Evolutionary conservation across 2,888 invertebrate species (phyloP), one percentile per base, ranked within the genome.

Genomic region (Drosophila kanekoi): DNA sequence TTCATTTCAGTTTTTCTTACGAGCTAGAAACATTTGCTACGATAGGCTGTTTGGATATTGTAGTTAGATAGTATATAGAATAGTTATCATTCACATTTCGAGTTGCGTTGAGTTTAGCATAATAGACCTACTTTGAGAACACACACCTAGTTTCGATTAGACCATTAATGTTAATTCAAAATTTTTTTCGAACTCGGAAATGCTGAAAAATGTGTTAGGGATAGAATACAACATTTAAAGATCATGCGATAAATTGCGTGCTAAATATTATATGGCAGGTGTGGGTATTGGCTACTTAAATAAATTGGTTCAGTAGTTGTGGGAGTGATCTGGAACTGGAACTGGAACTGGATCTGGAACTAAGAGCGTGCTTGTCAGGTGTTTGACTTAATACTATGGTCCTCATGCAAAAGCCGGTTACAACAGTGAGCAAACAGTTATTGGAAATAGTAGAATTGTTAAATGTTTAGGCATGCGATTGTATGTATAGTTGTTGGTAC

Each of bases 71-170:
- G 64, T 38, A 38, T 43, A 56, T 77, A 71, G 40, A 64, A 43
- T 53, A 67, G 56, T 47, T 72, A 52, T 72, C 69, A 70, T 81
- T 82, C 81, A 80, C 63, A 77, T 61, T 60, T 63, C 52, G 43
- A 65, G 43, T 67, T 18, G 43, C 33, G 51, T 77, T 59, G 32
- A 72, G 59, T 52, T 70, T 41, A 32, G 58, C 45, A 23, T 60
- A 5, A 41, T 56, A 59, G 57, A 61, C 76, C 76, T 79, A 71
- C 60, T 60, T 89, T 84, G 84, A 84, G 84, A 84, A 89, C 84
- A 84, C 84, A 84, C 87, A 89, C 81, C 61, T 44, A 54, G 54
- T 63, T 77, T 71, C 40, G 51, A 52, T 62, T 69, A 47, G 41
- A 40, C 49, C 37, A 47, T 59, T 18, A 52, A 47, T 53, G n/a